Evolutionary conservation across 2,113 vertebrate genomes (phyloP), one percentile per base, ranked within the genome.

Genomic region (Embiotoca jacksoni): DNA sequence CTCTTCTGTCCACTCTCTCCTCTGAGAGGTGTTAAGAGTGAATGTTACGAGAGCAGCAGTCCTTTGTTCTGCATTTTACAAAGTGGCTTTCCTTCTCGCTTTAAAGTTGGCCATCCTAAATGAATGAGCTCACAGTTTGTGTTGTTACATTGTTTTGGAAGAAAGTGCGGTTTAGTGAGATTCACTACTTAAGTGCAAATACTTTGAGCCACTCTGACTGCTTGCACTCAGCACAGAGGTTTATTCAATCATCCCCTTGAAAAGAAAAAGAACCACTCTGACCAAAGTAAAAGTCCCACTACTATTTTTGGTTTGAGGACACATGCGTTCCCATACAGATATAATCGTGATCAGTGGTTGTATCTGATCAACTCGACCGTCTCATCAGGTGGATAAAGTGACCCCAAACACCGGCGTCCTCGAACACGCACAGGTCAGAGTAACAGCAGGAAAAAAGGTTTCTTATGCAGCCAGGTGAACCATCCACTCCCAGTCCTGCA

Each of bases 21-120:
- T 81, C n/a, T 54, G 39, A 66, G 23, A 36, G 13, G 33, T 72
- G 67, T 66, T 39, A 78, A 73, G 63, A 69, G 73, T 56, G 47
- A 86, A 32, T 55, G 69, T 87, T 78, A 83, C 33, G 41, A 75
- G 74, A 66, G 47, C 36, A 23, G 1, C 41, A 32, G 6, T 35
- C 53, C 69, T 89, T 91, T 92, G 52, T 84, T 82, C 41, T 72
- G 58, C 36, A 23, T 64, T 91, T 91, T 90, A 91, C 16, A 49
- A 77, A 39, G 44, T 60, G 31, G 52, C 62, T 80, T 91, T 78
- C 80, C 58, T 63, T 84, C 46, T 69, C 55, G 8, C 33, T 72
- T 86, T 50, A 50, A 73, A 63, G 53, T 72, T 58, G 32, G 37
- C 52, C 33, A 16, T 56, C 49, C 44, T 53, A 81, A 83, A 87